Base-by-base conservation (phyloP, 2,888 invertebrate genomes). In the Drosophila kokeensis region DNA sequence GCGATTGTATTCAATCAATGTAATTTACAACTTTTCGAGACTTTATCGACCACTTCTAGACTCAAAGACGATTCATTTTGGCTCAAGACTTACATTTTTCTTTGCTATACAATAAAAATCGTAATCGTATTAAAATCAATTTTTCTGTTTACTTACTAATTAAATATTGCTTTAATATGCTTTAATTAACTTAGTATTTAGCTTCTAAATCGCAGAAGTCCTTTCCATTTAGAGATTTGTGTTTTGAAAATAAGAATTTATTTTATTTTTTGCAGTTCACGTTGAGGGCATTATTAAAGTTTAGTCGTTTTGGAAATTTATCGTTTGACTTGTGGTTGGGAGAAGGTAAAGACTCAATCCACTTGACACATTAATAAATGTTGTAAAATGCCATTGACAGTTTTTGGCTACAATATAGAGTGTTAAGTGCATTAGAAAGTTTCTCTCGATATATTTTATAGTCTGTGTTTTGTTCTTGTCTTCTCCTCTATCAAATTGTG, bases 331-430 rank as follows among this genome's bases (percentile, higher is more conserved):
- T 42, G 49, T 45, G 29, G 40, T 48, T 13, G 18, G 13, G 27
- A 24, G 3, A 24, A 53, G 67, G 48, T 30, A 18, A 72, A 64
- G 55, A 65, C 64, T 73, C 69, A 78, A 74, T 86, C 63, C 90
- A 86, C 76, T 83, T 87, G 87, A 86, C 90, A 90, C 82, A 88
- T 86, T 86, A 88, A 87, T 87, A 87, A 87, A 90, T 88, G 87
- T 83, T 86, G 73, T 69, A 73, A 85, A 83, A 73, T 77, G 76
- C 65, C 72, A 79, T 40, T 74, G 90, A 88, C 86, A 90, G 86
- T 68, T 84, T 77, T 64, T 75, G 65, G 58, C 58, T 64, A 65
- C 32, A 64, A 71, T 80, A 82, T 78, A 74, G 72, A 89, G 85
- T 89, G 85, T 85, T 85, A 87, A 85, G 87, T 85, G 85, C 89